Evolutionary conservation across 2,797 vertebrate genomes (phyloP), one percentile per base, ranked within the genome.

Genomic region (Brotula barbata): DNA sequence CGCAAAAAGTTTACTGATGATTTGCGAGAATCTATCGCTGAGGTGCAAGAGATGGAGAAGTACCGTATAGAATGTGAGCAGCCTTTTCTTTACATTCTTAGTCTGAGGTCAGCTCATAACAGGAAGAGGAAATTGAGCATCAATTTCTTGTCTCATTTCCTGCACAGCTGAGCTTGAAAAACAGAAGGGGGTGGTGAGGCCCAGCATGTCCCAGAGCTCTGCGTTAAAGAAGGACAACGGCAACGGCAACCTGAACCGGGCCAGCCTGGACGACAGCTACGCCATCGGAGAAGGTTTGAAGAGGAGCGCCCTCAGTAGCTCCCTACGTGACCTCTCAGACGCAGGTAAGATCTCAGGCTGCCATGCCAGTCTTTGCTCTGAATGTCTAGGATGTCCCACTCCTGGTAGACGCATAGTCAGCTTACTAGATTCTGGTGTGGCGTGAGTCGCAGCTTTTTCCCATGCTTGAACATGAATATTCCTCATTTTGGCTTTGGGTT

Each of bases 41-140:
- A 99, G 79, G 95, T 98, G 48, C 96, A 98, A 82, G 96, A 98
- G 87, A 98, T 98, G 96, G 96, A 98, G 90, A 98, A 98, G 81
- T 96, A 97, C 90, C 91, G 96, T 81, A 98, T 98, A 89, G 96
- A 99, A 84, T 94, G 96, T 98, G 80, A 95, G 96, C 76, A n/a
- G n/a, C n/a, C n/a, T n/a, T n/a, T n/a, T n/a, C n/a, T n/a, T n/a
- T n/a, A n/a, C n/a, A n/a, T n/a, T n/a, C n/a, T n/a, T n/a, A n/a
- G n/a, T n/a, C n/a, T n/a, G n/a, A n/a, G n/a, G n/a, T n/a, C n/a
- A n/a, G n/a, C n/a, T n/a, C n/a, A n/a, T 28, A 28, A 4, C 25
- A 4, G 25, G 25, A 28, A 8, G 25, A 28, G 25, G 25, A 28
- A 28, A 28, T 28, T 4, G 25, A 28, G 25, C 25, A 28, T 28